These are phyloP conservation scores for Nephrotoma guestfalica DNA, from an alignment of 2,888 invertebrate genomes.

Conservation along the genomic window DNA sequence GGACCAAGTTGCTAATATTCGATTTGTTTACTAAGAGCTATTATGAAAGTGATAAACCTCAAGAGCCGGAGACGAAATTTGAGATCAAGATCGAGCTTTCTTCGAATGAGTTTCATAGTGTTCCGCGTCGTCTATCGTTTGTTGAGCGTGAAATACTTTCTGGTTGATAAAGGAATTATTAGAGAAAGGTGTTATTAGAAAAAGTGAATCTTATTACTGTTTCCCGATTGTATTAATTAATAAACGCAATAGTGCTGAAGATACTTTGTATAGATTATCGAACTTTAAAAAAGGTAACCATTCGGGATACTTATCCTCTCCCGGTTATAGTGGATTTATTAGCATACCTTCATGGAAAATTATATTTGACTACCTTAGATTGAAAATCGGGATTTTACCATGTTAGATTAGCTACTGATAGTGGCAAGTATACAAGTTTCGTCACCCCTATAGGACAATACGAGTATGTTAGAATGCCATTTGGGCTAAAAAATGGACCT, in stretches of 20 bases:
- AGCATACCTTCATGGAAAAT: conserved; percentile 11
- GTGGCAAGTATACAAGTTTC: conserved; percentile 14
- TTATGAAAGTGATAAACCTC: too few relatives aligned
- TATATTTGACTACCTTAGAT: conserved; percentile 14
- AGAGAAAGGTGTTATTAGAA: conserved; percentile 12
- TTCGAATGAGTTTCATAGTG: not conserved
- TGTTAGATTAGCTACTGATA: conserved; percentile 12
- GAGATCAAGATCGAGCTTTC: too few relatives aligned
- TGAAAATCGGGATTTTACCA: conserved; percentile 15
- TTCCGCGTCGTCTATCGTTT: conserved; percentile 14
- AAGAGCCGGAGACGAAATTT: too few relatives aligned
- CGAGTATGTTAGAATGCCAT: conserved; percentile 17
- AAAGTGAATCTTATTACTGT: conserved; percentile 12
- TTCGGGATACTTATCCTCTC: conserved; percentile 12
- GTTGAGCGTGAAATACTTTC: conserved; percentile 11
- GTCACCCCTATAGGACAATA: conserved; percentile 17
- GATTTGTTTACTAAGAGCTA: not conserved
- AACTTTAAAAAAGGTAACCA: conserved; percentile 11
- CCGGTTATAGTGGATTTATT: conserved; percentile 14
- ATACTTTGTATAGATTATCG: conserved; percentile 14
- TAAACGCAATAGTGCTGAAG: too few relatives aligned
- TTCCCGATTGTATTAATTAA: too few relatives aligned
- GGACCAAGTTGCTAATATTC: too few relatives aligned
- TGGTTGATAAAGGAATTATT: conserved; percentile 13
- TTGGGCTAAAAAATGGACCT: conserved; percentile 16